Percentiles rank a stretch among this genome's conserved stretches.
Conservation (phyloP, 1,140 invertebrate species). For the Cotesia chilonis region DNA sequence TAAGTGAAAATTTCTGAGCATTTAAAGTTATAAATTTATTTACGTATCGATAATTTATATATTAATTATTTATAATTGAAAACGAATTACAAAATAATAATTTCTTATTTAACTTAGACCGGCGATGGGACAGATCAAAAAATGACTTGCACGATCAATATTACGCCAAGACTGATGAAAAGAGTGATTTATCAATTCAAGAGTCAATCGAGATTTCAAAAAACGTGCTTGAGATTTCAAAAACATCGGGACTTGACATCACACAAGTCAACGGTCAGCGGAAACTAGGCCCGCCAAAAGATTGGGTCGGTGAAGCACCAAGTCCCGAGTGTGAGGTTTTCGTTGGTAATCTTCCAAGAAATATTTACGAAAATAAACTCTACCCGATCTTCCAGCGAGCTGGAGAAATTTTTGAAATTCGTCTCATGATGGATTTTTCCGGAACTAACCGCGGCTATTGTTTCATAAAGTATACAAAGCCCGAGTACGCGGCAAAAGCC, state of each 20-base stretch:
- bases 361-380: conserved; percentile 82
- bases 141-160: background rate
- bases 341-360: conserved; percentile 82
- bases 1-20: too few species aligned
- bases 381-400: conserved; percentile 76
- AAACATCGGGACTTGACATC: conserved; percentile 41
- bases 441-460: conserved; percentile 76
- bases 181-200: background rate
- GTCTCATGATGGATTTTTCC: conserved; percentile 82
- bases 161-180: background rate
- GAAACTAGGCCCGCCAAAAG: conserved; percentile 65
- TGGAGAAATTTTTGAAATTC: conserved; percentile 77
- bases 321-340: conserved; percentile 81
- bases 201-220: conserved; percentile 39
- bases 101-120: conserved; percentile 5
- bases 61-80: too few species aligned
- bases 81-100: background rate
- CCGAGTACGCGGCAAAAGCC: conserved; percentile 69
- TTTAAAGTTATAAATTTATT: too few species aligned
- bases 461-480: conserved; percentile 72
- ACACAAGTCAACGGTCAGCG: conserved; percentile 71
- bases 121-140: conserved; percentile 4
- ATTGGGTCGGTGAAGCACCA: conserved; percentile 65
- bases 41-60: too few species aligned
- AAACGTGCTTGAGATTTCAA: conserved; percentile 42